Evolutionary conservation across 2,113 vertebrate genomes (phyloP).

Genomic region (Gopherus flavomarginatus): DNA sequence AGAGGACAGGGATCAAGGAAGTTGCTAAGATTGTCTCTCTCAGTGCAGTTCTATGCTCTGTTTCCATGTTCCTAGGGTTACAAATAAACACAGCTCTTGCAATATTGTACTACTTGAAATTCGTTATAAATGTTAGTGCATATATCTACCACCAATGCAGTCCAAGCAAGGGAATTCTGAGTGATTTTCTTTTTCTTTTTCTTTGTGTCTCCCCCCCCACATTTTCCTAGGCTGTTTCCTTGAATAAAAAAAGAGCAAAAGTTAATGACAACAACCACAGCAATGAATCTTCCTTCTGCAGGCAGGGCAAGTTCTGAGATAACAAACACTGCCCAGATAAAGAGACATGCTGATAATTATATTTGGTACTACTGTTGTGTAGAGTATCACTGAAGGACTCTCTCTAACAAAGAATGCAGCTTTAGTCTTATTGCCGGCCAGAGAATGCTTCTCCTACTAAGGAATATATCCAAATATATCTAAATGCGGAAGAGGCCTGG

Average conservation of each 20-base stretch:
- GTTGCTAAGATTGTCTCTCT: not conserved
- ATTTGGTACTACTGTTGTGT: not conserved
- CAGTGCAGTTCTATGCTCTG: rapidly evolving
- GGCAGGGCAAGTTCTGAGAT: not conserved
- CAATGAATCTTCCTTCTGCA: not conserved
- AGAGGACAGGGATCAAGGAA: not conserved
- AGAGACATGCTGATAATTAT: not conserved
- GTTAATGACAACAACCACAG: not conserved
- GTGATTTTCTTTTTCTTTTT: not conserved
- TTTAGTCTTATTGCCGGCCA: not conserved
- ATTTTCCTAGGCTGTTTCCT: constrained; percentile 6
- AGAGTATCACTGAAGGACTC: not conserved
- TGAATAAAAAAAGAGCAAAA: not conserved
- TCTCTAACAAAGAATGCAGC: not conserved
- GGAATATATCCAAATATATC: not conserved
- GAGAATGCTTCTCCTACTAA: not conserved
- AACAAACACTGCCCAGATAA: not conserved
- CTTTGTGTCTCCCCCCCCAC: not conserved
- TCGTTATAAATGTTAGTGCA: not conserved
- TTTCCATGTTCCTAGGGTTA: not conserved
- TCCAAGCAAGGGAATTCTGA: not conserved
- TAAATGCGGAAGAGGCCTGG: too few relatives aligned
- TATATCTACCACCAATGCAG: not conserved
- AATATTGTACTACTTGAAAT: not conserved
- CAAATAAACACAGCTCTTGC: not conserved